Conservation (phyloP, 2,888 invertebrate genomes). For the Syritta pipiens region DNA sequence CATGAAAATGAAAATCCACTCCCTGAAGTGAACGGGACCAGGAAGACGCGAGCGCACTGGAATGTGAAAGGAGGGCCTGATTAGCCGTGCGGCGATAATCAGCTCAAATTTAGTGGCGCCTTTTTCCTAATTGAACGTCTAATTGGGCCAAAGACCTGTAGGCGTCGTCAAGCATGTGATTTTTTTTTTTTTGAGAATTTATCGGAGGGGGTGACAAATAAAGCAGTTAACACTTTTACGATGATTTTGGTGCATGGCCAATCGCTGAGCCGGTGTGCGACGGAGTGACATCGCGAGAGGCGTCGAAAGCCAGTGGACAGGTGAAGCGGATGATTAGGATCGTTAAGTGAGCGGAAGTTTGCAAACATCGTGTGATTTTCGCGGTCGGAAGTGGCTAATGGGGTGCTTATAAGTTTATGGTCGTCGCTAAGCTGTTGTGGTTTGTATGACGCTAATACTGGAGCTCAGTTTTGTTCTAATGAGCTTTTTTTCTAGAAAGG, state of each 20-base stretch:
- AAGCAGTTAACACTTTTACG: slow-evolving; percentile 24
- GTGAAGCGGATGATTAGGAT: neutral
- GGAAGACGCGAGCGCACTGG: slow-evolving; percentile 4
- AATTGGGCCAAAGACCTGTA: slow-evolving; percentile 4
- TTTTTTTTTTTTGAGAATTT: neutral
- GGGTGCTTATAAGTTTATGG: too few species aligned
- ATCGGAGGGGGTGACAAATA: slow-evolving; percentile 14
- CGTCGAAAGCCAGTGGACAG: neutral
- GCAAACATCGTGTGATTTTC: too few species aligned
- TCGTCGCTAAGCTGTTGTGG: too few species aligned
- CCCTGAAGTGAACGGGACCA: slow-evolving; percentile 11
- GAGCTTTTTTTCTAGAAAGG: too few species aligned
- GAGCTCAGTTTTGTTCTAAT: too few species aligned
- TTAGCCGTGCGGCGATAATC: slow-evolving; percentile 24
- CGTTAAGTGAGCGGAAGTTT: neutral
- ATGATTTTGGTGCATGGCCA: neutral
- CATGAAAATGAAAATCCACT: slow-evolving; percentile 32
- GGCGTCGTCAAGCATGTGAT: slow-evolving; percentile 12
- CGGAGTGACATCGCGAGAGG: slow-evolving; percentile 16
- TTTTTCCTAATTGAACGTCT: slow-evolving; percentile 19
- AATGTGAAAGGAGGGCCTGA: slow-evolving; percentile 39
- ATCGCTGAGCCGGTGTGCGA: neutral
- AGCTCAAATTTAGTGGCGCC: slow-evolving; percentile 25
- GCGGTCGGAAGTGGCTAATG: too few species aligned
- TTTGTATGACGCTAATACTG: too few species aligned